Evolutionary conservation across 1,140 invertebrate genomes (phyloP).

Genomic region (Fopius arisanus): DNA sequence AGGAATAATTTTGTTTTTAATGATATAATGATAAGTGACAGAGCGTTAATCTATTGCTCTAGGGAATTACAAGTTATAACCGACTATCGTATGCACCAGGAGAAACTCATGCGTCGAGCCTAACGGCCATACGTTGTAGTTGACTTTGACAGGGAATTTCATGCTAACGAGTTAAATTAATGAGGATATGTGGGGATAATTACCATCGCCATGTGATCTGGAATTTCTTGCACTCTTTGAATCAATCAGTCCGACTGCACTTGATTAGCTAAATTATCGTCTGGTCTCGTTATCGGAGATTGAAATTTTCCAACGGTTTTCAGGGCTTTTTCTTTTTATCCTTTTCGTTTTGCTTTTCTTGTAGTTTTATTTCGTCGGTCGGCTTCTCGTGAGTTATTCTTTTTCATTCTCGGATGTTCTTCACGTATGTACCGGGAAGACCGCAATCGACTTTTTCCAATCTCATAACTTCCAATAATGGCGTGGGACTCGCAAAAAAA

Average conservation of each 20-base stretch:
- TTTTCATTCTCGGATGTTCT: not conserved
- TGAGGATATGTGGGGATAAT: not conserved
- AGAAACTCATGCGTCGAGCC: not conserved
- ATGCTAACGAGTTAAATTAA: constrained; percentile 4
- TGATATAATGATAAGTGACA: constrained; percentile 9
- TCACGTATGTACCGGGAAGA: not conserved
- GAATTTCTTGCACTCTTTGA: too few species aligned
- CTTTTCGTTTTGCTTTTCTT: too few species aligned
- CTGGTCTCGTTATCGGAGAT: not conserved
- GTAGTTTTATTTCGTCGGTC: not conserved
- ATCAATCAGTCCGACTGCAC: too few species aligned
- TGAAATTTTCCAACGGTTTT: not conserved
- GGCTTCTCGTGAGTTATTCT: not conserved
- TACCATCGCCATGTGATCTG: too few species aligned
- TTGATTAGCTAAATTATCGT: too few species aligned
- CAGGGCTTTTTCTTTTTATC: too few species aligned
- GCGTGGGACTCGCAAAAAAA: not conserved
- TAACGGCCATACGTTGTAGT: not conserved
- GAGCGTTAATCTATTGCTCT: not conserved
- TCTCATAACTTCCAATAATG: constrained; percentile 30
- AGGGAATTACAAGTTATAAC: constrained; percentile 11
- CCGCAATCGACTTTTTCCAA: constrained; percentile 29
- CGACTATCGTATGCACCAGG: not conserved
- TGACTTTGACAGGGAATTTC: not conserved
- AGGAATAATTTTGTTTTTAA: constrained; percentile 9